Base-by-base conservation (phyloP, 2,113 vertebrate genomes). In the Monopterus albus region DNA sequence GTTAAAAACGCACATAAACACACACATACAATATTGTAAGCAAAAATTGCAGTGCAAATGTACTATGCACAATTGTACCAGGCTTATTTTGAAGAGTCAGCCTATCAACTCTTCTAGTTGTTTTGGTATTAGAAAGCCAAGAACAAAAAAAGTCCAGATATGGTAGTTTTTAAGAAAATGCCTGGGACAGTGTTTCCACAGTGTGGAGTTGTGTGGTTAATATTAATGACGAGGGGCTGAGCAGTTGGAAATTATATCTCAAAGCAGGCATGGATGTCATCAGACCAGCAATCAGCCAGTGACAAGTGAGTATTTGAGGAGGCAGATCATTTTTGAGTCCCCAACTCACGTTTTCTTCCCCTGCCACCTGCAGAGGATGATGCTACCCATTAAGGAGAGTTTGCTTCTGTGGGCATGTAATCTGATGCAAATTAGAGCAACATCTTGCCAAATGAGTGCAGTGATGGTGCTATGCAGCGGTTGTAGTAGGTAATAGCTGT, bases 131-230 rank as follows among this genome's bases (percentile, higher is more conserved):
- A 75, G 53, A 46, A 68, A 57, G 67, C 68, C 38, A 52, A 56
- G 23, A 72, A 79, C 65, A 57, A 72, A 81, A n/a, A 82, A 84
- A 75, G 36, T 46, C 67, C 29, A 72, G 68, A 63, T 75, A 79
- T 81, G 67, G 63, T 88, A 78, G 89, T 90, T 87, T 6, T 6
- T 5, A 82, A 77, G 58, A 70, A 74, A 85, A 82, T 78, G 81
- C 85, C 77, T 80, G 81, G 83, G 85, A 87, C 90, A 90, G 90
- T 87, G 71, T 72, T 64, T 78, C 75, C 67, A 69, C 84, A 65
- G 52, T 74, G 65, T 66, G 61, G 79, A 87, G 78, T 64, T 47
- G 63, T 47, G 59, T 72, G 3, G 77, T 82, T 87, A 75, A 85
- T 85, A 82, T 74, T 90, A 82, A 90, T 88, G 70, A 75, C 78